phyloP scores from a whole-genome alignment of 2,113 vertebrate species.

The Atherinomorus stipes region DNA sequence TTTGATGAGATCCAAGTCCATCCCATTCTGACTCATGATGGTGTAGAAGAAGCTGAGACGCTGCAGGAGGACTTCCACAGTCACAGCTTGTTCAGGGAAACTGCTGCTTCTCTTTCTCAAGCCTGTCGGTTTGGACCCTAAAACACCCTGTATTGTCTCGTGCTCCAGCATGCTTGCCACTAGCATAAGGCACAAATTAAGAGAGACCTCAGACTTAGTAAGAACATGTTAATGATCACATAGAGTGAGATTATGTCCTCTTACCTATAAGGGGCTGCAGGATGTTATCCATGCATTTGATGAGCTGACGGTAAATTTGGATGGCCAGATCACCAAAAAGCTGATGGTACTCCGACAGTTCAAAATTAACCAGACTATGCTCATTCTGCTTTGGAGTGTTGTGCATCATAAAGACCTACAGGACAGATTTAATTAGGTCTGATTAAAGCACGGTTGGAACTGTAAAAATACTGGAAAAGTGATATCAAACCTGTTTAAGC shows the following conservation, averaged over 20 bases:
- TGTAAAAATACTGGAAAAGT: background rate
- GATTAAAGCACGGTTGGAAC: background rate
- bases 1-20: slow-evolving; percentile 89
- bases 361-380: slow-evolving; percentile 95
- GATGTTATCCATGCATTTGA: slow-evolving; percentile 90
- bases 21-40: slow-evolving; percentile 91
- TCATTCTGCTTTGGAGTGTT: slow-evolving; percentile 94
- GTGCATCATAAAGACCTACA: slow-evolving; percentile 85
- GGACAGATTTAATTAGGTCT: background rate
- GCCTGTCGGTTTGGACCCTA: slow-evolving; percentile 93
- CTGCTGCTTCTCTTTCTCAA: slow-evolving; percentile 91
- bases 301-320: slow-evolving; percentile 96
- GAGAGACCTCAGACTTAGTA: background rate
- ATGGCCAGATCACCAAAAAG: slow-evolving; percentile 93
- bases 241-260: background rate
- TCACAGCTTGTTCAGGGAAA: slow-evolving; percentile 86
- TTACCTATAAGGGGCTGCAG: slow-evolving; percentile 96
- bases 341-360: slow-evolving; percentile 94
- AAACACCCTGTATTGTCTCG: slow-evolving; percentile 92
- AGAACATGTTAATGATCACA: background rate
- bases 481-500: background rate
- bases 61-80: slow-evolving; percentile 91
- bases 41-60: slow-evolving; percentile 90
- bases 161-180: slow-evolving; percentile 97
- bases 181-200: slow-evolving; percentile 54